These are phyloP conservation scores for Yponomeuta malinellus DNA, from an alignment of 2,888 invertebrate genomes.

Conservation along the genomic window DNA sequence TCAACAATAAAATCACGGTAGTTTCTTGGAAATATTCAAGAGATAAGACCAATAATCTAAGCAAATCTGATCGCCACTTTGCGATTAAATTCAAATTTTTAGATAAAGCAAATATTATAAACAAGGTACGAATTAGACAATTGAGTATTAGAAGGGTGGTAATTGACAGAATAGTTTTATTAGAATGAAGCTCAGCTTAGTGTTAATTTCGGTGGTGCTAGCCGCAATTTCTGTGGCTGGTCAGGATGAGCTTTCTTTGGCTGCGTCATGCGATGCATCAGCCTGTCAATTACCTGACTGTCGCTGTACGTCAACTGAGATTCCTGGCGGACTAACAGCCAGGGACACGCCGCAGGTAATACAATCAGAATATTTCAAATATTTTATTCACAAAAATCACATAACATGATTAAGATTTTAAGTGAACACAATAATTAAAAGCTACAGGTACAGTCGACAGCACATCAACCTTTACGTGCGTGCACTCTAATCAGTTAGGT, in stretches of 20 bases:
- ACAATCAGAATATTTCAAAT: background rate
- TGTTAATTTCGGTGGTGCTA: background rate
- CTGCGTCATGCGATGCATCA: constrained; percentile 44
- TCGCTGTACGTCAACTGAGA: constrained; percentile 62
- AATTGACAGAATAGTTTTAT: background rate
- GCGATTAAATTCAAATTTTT: background rate
- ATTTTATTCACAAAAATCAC: too few species aligned
- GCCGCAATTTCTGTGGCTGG: background rate
- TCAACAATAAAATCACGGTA: too few species aligned
- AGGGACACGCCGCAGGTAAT: constrained; percentile 71
- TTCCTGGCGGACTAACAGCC: constrained; percentile 59
- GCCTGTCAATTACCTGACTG: constrained; percentile 71
- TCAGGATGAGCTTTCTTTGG: constrained; percentile 32
- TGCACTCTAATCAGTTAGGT: too few species aligned
- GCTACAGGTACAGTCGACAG: too few species aligned
- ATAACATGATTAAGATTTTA: too few species aligned
- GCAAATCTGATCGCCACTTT: too few species aligned
- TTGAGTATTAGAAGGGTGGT: background rate
- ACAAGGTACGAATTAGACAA: background rate
- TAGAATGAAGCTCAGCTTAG: background rate
- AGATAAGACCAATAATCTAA: too few species aligned
- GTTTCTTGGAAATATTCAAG: too few species aligned
- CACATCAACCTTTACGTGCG: too few species aligned
- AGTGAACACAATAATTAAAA: too few species aligned
- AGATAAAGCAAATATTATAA: constrained; percentile 5